phyloP scores from a whole-genome alignment of 2,888 invertebrate species.

The Diogma glabrata region DNA sequence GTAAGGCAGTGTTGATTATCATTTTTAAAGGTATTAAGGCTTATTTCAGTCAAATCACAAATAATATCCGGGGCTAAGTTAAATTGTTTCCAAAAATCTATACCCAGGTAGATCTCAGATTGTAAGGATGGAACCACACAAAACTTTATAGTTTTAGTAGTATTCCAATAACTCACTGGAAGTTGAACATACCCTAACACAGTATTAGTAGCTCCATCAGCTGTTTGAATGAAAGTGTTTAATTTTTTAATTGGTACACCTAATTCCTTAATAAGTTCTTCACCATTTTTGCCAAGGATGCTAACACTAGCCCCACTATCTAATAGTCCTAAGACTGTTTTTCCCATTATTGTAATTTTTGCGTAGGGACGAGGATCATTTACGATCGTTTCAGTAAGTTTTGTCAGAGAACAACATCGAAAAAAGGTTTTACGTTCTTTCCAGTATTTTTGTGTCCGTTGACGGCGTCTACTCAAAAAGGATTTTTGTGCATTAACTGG shows the following conservation, averaged over 20 bases:
- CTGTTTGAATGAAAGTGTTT: neutral
- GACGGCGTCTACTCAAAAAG: too few species aligned
- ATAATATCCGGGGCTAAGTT: slow-evolving; percentile 9
- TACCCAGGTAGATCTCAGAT: slow-evolving; percentile 12
- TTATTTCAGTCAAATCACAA: neutral
- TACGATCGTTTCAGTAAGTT: neutral
- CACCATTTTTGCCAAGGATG: neutral
- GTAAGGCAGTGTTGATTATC: neutral
- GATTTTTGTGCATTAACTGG: too few species aligned
- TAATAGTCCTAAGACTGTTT: neutral
- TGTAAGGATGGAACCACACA: too few species aligned
- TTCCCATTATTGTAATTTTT: neutral
- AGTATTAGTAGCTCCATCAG: neutral
- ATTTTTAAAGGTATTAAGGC: neutral
- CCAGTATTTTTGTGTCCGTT: too few species aligned
- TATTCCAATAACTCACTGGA: neutral
- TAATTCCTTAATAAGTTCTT: neutral
- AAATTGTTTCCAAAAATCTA: slow-evolving; percentile 15
- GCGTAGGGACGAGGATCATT: neutral
- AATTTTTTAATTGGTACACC: neutral
- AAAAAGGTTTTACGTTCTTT: too few species aligned
- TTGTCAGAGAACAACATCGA: too few species aligned
- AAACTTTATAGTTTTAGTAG: neutral
- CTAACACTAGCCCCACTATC: neutral
- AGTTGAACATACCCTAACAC: neutral